phyloP scores from a whole-genome alignment of 37 sponge, comb jelly and placozoan species.

The Hexactinellida sp. region DNA sequence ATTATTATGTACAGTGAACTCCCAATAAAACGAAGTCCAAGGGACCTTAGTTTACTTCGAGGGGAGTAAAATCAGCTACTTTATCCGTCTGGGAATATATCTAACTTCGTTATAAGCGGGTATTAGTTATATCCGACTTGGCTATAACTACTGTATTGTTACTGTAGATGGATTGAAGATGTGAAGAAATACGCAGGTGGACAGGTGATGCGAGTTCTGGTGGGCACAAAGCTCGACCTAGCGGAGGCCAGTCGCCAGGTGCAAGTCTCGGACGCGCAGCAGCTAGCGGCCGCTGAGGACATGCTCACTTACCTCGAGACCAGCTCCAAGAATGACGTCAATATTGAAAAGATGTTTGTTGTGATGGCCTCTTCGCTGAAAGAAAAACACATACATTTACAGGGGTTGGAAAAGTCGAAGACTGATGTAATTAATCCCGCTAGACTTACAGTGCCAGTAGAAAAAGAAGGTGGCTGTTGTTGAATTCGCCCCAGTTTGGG shows the following conservation, averaged over 20 bases:
- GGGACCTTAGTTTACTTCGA: too few species aligned
- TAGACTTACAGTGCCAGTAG: background rate
- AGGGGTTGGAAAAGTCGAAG: background rate
- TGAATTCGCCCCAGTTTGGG: background rate
- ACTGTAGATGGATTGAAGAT: constrained; percentile 17
- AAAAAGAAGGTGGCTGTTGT: background rate
- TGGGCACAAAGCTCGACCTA: background rate
- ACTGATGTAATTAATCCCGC: background rate
- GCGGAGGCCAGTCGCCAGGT: background rate
- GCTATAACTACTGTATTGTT: too few species aligned
- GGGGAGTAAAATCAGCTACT: too few species aligned
- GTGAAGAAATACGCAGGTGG: constrained; percentile 9
- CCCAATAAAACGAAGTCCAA: too few species aligned
- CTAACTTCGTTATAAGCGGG: too few species aligned
- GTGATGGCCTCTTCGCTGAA: background rate
- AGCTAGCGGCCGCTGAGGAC: background rate
- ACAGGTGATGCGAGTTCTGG: background rate
- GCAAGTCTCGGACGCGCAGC: background rate
- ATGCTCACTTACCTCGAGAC: background rate
- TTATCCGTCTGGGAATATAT: too few species aligned
- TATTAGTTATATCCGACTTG: too few species aligned
- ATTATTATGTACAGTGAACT: too few species aligned
- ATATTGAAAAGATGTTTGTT: background rate
- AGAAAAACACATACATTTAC: constrained; percentile 2
- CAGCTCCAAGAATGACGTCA: background rate